These are phyloP conservation scores for Aphelocoma californica DNA, from an alignment of 2,797 vertebrate species.

Conservation along the genomic window DNA sequence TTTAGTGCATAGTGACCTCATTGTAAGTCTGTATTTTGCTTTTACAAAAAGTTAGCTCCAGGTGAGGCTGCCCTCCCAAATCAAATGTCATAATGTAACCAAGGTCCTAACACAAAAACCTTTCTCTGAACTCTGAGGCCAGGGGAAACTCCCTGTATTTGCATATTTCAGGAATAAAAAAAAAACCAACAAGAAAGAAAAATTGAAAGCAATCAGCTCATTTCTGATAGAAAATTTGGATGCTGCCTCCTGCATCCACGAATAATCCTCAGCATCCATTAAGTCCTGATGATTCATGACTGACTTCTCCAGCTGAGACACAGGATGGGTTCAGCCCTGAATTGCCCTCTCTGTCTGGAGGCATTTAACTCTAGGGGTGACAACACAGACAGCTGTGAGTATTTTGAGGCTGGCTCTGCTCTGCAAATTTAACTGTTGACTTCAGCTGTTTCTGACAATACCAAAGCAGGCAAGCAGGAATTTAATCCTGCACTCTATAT, in stretches of 20 bases:
- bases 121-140: neutral
- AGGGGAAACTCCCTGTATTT: neutral
- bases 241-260: neutral
- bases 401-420: neutral
- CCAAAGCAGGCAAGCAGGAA: neutral
- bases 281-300: conserved; percentile 42
- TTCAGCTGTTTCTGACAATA: neutral
- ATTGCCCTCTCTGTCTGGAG: conserved; percentile 14
- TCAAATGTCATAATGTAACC: neutral
- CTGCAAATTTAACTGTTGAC: neutral
- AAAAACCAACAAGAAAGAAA: neutral
- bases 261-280: conserved; percentile 17
- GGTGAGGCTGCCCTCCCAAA: conserved; percentile 12
- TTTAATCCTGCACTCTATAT: neutral
- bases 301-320: conserved; percentile 31
- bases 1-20: conserved; percentile 33
- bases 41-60: conserved; percentile 33
- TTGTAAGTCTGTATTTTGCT: neutral
- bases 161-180: neutral
- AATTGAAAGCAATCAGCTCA: conserved; percentile 32
- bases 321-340: neutral
- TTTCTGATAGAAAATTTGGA: conserved; percentile 18
- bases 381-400: neutral
- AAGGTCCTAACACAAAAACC: neutral
- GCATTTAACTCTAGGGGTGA: neutral